A percentile compares a stretch with the other conserved stretches of the same genome.
These are phyloP conservation scores for Parnassius mnemosyne DNA, from an alignment of 2,888 invertebrate genomes.

Conservation along the genomic window DNA sequence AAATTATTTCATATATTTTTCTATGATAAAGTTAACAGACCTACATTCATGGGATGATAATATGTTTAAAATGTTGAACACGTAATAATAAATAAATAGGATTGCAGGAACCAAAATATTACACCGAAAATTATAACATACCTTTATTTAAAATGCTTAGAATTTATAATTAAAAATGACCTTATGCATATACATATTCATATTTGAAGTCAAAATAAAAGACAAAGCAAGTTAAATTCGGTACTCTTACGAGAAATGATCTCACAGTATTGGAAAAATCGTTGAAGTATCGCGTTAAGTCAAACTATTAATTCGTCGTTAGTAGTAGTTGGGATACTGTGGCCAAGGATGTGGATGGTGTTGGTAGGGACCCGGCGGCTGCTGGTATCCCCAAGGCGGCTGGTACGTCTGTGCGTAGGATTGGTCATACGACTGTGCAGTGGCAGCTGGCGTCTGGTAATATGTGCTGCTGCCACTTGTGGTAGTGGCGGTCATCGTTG, in stretches of 20 bases:
- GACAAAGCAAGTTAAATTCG: slow-evolving; percentile 12
- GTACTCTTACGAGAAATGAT: slow-evolving; percentile 1
- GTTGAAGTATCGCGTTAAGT: neutral
- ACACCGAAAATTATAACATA: slow-evolving; percentile 3
- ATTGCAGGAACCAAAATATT: too few relatives aligned
- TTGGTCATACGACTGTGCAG: slow-evolving; percentile 65
- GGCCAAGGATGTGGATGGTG: slow-evolving; percentile 74
- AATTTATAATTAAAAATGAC: slow-evolving; percentile 10
- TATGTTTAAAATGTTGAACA: too few relatives aligned
- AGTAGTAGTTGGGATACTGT: slow-evolving; percentile 76
- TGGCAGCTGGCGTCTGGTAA: slow-evolving; percentile 57
- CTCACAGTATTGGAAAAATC: slow-evolving; percentile 3
- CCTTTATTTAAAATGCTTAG: slow-evolving; percentile 12
- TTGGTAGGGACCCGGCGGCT: slow-evolving; percentile 71
- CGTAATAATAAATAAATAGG: too few relatives aligned
- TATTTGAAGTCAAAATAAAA: slow-evolving; percentile 4
- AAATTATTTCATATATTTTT: too few relatives aligned
- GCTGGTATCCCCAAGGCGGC: slow-evolving; percentile 76
- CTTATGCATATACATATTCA: neutral
- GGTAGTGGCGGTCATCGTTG: slow-evolving; percentile 38
- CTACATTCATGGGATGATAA: too few relatives aligned
- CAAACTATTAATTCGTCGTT: slow-evolving; percentile 27
- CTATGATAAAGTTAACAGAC: too few relatives aligned
- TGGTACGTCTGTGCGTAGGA: slow-evolving; percentile 71
- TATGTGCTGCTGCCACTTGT: slow-evolving; percentile 45